Conservation (phyloP, 1,140 invertebrate genomes). For the Calliphora vicina region DNA sequence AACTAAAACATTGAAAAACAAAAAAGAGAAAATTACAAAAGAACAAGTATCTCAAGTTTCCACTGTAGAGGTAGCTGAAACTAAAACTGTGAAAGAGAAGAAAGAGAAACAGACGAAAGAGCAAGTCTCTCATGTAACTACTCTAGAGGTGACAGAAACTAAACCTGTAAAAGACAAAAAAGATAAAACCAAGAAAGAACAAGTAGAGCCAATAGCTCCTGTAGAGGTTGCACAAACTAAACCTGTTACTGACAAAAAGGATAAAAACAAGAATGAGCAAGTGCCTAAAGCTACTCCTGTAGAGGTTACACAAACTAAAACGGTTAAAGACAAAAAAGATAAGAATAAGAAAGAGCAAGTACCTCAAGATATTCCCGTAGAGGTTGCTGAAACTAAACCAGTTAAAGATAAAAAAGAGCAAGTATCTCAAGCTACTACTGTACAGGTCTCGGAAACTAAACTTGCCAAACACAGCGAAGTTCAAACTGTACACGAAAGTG, state of each 20-base stretch:
- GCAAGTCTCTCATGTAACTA: neutral
- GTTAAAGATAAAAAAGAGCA: neutral
- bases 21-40: neutral
- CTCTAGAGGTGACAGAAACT: neutral
- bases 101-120: neutral
- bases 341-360: neutral
- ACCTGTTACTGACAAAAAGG: neutral
- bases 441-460: neutral
- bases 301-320: neutral
- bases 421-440: neutral
- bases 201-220: neutral
- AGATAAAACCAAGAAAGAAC: neutral
- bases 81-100: neutral
- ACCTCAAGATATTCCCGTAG: too few relatives aligned
- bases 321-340: neutral
- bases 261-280: neutral
- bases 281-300: too few relatives aligned
- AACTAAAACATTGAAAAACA: neutral
- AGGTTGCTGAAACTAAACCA: too few relatives aligned
- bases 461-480: neutral
- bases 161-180: neutral
- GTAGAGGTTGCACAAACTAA: neutral
- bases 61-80: neutral
- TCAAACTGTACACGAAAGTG: neutral
- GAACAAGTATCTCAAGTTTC: neutral